Evolutionary conservation across 1,140 invertebrate genomes (phyloP).

Genomic region (Araneus ventricosus): DNA sequence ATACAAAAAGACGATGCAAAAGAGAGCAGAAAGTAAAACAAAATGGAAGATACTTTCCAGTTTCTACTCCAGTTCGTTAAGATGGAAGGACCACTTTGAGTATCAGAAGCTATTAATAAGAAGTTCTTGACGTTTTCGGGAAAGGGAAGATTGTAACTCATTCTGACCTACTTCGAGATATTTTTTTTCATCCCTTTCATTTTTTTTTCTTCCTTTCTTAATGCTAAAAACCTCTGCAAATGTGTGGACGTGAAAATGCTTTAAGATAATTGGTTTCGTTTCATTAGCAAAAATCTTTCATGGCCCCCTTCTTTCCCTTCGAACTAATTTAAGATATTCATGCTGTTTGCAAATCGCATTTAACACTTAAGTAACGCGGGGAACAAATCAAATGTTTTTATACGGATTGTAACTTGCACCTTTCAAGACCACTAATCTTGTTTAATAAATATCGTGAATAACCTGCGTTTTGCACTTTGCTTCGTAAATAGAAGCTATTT

Average conservation of each 20-base stretch:
- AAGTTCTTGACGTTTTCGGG: conserved; percentile 52
- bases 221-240: background rate
- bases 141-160: conserved; percentile 35
- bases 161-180: conserved; percentile 38
- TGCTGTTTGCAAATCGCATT: background rate
- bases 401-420: too few relatives aligned
- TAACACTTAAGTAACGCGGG: background rate
- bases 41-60: conserved; percentile 40
- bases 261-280: conserved; percentile 24
- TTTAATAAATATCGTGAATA: too few relatives aligned
- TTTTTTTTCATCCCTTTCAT: conserved; percentile 23
- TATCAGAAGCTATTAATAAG: conserved; percentile 52
- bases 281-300: background rate
- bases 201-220: background rate
- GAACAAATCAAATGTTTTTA: too few relatives aligned
- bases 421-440: too few relatives aligned
- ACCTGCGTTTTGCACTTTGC: too few relatives aligned
- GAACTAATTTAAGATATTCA: background rate
- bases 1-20: background rate
- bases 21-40: conserved; percentile 21
- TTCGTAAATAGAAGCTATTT: too few relatives aligned
- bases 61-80: conserved; percentile 62
- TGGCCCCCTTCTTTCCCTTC: background rate
- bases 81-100: conserved; percentile 56
- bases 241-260: background rate